Evolutionary conservation across 2,888 invertebrate species (phyloP), one percentile per base, ranked within the genome.

Genomic region (Drosophila dives): DNA sequence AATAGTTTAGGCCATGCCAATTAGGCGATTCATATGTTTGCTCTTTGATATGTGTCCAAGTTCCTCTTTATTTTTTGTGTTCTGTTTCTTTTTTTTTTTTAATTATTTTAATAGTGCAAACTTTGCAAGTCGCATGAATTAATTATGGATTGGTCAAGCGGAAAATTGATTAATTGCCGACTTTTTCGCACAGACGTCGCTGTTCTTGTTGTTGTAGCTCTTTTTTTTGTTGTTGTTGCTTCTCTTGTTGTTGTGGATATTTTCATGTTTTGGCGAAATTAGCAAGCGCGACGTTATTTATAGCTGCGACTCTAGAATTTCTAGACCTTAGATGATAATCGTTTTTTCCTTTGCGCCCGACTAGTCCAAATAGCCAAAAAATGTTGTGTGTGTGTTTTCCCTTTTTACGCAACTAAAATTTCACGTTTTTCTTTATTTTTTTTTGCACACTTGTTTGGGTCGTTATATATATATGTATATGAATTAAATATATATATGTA

Each of bases 181-280:
- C 68, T 75, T 79, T 67, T 68, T 68, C 65, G 65, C 79, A 72
- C 67, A 68, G 56, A 45, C 64, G 50, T 65, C 40, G 55, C 32
- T 73, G 61, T 61, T 61, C 29, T 42, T 45, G 42, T 65, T 51
- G 55, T n/a, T 73, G 61, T 64, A 64, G 49, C 42, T 29, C 5
- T 6, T 29, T 6, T 29, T 72, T 50, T 34, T 67, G 34, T 62
- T 66, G 63, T 33, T 66, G 51, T 45, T 72, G 58, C 66, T 54
- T 26, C 1, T 59, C 45, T 45, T 73, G 49, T 74, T 83, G 81
- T 77, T 75, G 81, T 81, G 59, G 75, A 89, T 80, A 89, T 89
- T 89, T 89, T 88, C 86, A 89, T 88, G 88, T 89, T 89, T 86
- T 75, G 64, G 70, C 76, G 89, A 89, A 90, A 90, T 91, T 90